These are phyloP conservation scores for Catajapyx aquilonaris DNA, from an alignment of 1,140 invertebrate species.

Conservation along the genomic window DNA sequence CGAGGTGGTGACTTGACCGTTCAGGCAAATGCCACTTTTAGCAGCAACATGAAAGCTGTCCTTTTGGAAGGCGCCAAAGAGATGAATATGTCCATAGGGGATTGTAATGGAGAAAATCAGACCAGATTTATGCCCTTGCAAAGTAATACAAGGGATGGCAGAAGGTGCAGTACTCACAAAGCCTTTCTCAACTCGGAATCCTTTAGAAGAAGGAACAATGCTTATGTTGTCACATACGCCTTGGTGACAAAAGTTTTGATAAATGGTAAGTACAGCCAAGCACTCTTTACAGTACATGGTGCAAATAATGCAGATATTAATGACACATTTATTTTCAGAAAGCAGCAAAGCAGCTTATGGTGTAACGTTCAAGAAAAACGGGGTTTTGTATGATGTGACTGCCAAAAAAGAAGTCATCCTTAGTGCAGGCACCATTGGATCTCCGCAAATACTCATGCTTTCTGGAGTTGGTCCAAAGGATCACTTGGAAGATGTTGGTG, in stretches of 20 bases:
- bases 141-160: constrained; percentile 43
- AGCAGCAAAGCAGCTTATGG: constrained; percentile 58
- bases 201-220: constrained; percentile 53
- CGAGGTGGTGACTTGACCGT: constrained; percentile 44
- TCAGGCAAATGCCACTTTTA: constrained; percentile 54
- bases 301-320: too few species aligned
- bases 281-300: too few species aligned
- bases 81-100: constrained; percentile 39
- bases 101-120: constrained; percentile 77
- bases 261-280: too few species aligned
- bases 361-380: constrained; percentile 58
- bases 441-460: constrained; percentile 77
- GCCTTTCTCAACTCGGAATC: constrained; percentile 73
- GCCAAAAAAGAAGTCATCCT: constrained; percentile 60
- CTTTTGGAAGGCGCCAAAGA: constrained; percentile 76
- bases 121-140: constrained; percentile 75
- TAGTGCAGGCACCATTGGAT: constrained; percentile 70
- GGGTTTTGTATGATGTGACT: constrained; percentile 40
- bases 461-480: constrained; percentile 69
- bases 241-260: too few species aligned
- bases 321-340: constrained; percentile 59
- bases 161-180: constrained; percentile 76
- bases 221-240: constrained; percentile 66
- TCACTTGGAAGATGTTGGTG: constrained; percentile 41
- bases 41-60: constrained; percentile 55